Conservation (phyloP, 1,140 invertebrate species). For the Augochlora pura region DNA sequence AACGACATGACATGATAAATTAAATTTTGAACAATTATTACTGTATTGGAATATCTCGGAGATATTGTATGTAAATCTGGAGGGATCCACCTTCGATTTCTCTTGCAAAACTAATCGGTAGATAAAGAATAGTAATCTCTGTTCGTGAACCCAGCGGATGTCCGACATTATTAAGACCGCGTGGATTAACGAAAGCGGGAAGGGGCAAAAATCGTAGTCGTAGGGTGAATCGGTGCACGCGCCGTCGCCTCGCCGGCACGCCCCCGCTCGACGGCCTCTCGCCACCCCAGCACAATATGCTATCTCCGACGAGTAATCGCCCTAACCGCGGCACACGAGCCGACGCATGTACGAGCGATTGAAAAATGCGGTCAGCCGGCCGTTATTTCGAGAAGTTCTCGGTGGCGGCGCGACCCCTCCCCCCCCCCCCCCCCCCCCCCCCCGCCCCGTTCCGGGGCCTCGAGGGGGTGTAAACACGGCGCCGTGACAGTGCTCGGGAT, state of each 20-base stretch:
- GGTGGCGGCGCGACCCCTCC: constrained; percentile 44
- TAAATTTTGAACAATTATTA: too few relatives aligned
- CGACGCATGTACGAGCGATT: constrained; percentile 61
- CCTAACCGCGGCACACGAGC: constrained; percentile 69
- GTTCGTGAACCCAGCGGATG: too few relatives aligned
- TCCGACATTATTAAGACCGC: not conserved
- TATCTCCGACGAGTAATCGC: constrained; percentile 69
- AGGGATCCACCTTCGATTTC: too few relatives aligned
- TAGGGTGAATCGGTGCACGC: constrained; percentile 66
- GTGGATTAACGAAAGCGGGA: not conserved
- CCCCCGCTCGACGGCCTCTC: constrained; percentile 57
- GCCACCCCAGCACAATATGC: constrained; percentile 72
- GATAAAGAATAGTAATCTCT: too few relatives aligned
- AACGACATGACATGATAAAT: too few relatives aligned
- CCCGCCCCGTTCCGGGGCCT: too few relatives aligned
- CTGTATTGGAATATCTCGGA: too few relatives aligned
- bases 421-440: not conserved
- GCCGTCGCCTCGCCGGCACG: constrained; percentile 71
- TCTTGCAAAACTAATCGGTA: too few relatives aligned
- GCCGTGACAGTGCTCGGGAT: not conserved
- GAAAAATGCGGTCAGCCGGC: constrained; percentile 64
- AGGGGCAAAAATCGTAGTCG: not conserved
- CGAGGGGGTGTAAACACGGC: not conserved
- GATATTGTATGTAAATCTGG: too few relatives aligned
- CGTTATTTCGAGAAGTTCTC: constrained; percentile 66